phyloP scores from a whole-genome alignment of 2,888 invertebrate genomes.

The Panzeria rudis region DNA sequence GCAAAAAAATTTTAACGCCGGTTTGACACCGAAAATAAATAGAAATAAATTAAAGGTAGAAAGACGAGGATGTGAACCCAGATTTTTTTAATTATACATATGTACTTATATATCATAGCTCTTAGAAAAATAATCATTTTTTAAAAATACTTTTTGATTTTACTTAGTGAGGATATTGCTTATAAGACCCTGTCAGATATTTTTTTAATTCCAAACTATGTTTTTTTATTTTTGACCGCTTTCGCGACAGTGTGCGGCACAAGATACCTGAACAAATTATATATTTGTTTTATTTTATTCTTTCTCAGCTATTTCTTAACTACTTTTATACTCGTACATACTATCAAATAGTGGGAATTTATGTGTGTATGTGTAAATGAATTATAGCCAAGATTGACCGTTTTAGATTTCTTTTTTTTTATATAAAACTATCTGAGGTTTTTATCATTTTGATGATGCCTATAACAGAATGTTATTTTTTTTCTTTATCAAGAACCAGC shows the following conservation, averaged over 20 bases:
- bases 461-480: constrained; percentile 43
- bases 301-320: constrained; percentile 47
- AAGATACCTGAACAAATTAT: constrained; percentile 59
- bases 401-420: constrained; percentile 33
- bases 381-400: constrained; percentile 30
- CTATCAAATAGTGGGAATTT: not conserved
- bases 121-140: too few species aligned
- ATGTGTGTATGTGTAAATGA: not conserved
- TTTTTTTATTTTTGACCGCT: too few species aligned
- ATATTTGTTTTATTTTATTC: constrained; percentile 35
- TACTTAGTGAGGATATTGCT: too few species aligned
- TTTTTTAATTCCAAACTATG: too few species aligned
- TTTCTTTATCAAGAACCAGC: constrained; percentile 33
- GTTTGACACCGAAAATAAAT: too few species aligned
- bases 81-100: too few species aligned
- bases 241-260: not conserved
- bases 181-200: too few species aligned
- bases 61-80: too few species aligned
- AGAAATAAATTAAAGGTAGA: too few species aligned
- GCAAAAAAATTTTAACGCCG: too few species aligned
- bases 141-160: too few species aligned
- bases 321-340: not conserved
- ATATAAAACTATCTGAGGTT: constrained; percentile 42
- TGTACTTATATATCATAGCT: too few species aligned
- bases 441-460: constrained; percentile 37